phyloP scores from a whole-genome alignment of 2,113 vertebrate species.

The Peromyscus californicus region DNA sequence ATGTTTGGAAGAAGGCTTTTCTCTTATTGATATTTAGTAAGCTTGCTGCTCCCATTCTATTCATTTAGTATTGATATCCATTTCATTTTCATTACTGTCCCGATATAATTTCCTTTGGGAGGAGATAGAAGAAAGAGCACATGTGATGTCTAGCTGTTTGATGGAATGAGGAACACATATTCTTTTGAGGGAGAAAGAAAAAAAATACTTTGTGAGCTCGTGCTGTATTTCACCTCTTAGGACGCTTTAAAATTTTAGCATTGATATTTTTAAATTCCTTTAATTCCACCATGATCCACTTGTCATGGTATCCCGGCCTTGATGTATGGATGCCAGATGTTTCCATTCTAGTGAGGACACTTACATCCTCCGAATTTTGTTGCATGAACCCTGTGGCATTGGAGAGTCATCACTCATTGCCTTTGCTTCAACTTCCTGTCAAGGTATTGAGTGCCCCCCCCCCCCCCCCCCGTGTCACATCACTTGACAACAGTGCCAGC shows the following conservation, averaged over 20 bases:
- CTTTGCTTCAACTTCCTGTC: slow-evolving; percentile 53
- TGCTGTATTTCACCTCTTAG: not conserved
- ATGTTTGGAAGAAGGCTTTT: not conserved
- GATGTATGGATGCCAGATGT: slow-evolving; percentile 31
- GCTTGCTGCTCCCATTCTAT: not conserved
- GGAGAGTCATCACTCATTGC: not conserved
- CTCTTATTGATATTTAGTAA: slow-evolving; percentile 14
- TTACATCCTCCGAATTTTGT: not conserved
- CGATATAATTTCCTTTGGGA: not conserved
- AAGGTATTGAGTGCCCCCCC: not conserved
- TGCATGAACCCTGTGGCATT: not conserved
- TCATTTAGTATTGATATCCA: not conserved
- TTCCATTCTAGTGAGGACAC: not conserved
- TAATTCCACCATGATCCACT: not conserved
- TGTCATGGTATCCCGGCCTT: slow-evolving; percentile 9
- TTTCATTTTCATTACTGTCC: not conserved
- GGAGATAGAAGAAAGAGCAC: not conserved
- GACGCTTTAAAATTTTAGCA: slow-evolving; percentile 33
- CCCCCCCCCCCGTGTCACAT: not conserved
- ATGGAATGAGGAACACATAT: not conserved
- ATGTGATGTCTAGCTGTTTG: not conserved
- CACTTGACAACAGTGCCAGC: not conserved
- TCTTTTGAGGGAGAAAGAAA: not conserved
- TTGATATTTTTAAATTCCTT: slow-evolving; percentile 38
- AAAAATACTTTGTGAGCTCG: not conserved